Evolutionary conservation across 2,888 invertebrate genomes (phyloP).

Genomic region (Mechanitis mazaeus): DNA sequence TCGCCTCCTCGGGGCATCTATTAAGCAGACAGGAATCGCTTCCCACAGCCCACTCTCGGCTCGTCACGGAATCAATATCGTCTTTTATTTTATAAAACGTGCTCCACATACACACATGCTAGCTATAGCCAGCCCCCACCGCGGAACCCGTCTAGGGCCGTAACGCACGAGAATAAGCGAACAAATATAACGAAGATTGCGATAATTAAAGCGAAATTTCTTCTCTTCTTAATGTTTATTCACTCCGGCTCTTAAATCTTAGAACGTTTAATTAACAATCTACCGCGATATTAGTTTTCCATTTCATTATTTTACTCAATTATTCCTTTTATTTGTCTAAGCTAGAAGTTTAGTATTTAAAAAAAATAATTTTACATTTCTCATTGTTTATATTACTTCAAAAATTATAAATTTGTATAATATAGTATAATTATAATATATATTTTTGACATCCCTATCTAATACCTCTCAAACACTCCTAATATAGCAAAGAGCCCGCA

Average conservation of each 20-base stretch:
- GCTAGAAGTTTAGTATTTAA: too few relatives aligned
- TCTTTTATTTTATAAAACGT: slow-evolving; percentile 74
- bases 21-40: slow-evolving; percentile 69
- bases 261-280: slow-evolving; percentile 54
- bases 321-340: slow-evolving; percentile 2
- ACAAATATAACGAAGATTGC: slow-evolving; percentile 52
- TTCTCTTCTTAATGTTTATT: slow-evolving; percentile 52
- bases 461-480: slow-evolving; percentile 22
- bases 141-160: slow-evolving; percentile 24
- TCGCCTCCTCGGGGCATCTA: slow-evolving; percentile 63
- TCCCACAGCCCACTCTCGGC: slow-evolving; percentile 69
- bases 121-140: slow-evolving; percentile 28
- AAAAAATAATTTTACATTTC: too few relatives aligned
- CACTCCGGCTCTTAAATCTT: slow-evolving; percentile 50
- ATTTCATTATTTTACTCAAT: slow-evolving; percentile 38
- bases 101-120: slow-evolving; percentile 54
- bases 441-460: slow-evolving; percentile 7
- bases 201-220: slow-evolving; percentile 63
- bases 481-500: slow-evolving; percentile 33
- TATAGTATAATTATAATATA: background rate
- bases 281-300: slow-evolving; percentile 46
- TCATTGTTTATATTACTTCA: too few relatives aligned
- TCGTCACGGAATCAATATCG: slow-evolving; percentile 76
- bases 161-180: slow-evolving; percentile 35
- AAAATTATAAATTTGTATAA: too few relatives aligned